phyloP scores from a whole-genome alignment of 2,888 invertebrate genomes.

The Coenonympha arcania region DNA sequence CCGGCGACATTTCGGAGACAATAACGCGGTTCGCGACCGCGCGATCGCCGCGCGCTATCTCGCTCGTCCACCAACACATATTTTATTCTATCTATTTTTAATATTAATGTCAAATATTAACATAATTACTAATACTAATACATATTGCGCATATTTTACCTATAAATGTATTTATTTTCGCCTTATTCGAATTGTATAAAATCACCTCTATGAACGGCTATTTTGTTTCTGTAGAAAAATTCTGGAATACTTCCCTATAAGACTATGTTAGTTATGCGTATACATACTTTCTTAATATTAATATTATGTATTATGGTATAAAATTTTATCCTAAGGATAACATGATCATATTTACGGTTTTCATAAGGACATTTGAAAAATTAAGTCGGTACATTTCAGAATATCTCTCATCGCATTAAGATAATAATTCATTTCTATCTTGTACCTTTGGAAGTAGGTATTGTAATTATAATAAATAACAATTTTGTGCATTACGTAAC shows the following conservation, averaged over 20 bases:
- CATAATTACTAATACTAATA: slow-evolving; percentile 71
- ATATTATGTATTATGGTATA: slow-evolving; percentile 67
- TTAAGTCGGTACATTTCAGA: slow-evolving; percentile 68
- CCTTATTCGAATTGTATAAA: slow-evolving; percentile 74
- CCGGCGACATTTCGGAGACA: slow-evolving; percentile 43
- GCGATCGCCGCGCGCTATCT: slow-evolving; percentile 53
- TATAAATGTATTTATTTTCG: slow-evolving; percentile 72
- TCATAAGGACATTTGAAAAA: slow-evolving; percentile 66
- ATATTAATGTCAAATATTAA: slow-evolving; percentile 74
- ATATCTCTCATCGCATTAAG: slow-evolving; percentile 73
- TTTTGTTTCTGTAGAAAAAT: slow-evolving; percentile 69
- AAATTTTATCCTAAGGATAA: slow-evolving; percentile 74
- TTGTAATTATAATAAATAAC: slow-evolving; percentile 73
- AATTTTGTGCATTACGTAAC: slow-evolving; percentile 73
- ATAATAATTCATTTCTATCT: slow-evolving; percentile 72
- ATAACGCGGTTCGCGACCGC: slow-evolving; percentile 46
- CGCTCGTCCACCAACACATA: slow-evolving; percentile 71
- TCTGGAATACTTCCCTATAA: slow-evolving; percentile 71
- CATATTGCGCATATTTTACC: slow-evolving; percentile 71
- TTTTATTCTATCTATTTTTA: slow-evolving; percentile 74
- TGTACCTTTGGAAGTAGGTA: slow-evolving; percentile 72
- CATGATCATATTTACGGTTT: slow-evolving; percentile 64
- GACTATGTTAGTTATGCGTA: slow-evolving; percentile 71
- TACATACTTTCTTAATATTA: slow-evolving; percentile 67
- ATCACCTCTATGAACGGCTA: slow-evolving; percentile 66